Base-by-base conservation (phyloP, 2,113 vertebrate species). In the Illadopsis cleaveri region DNA sequence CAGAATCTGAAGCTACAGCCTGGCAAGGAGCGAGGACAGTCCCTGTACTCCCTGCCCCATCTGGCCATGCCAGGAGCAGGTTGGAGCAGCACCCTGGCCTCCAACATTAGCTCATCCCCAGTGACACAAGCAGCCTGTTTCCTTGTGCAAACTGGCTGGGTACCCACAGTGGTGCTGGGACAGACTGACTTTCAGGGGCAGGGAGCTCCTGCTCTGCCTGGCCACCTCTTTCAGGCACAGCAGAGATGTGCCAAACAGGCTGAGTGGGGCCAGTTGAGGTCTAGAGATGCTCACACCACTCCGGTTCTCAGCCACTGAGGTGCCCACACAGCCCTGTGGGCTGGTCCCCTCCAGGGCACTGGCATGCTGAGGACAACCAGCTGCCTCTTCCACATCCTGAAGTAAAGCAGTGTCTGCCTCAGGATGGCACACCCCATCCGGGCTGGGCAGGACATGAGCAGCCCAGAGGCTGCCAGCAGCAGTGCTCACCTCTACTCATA, bases 21-120 rank as follows among this genome's bases (percentile, higher is more conserved):
- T 57, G 48, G 42, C 58, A 65, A 3, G 1, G 16, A 71, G 17
- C 0, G 0, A 3, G 66, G 28, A 51, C 25, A 60, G 50, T 56
- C 56, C 13, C 15, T 40, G 0, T 15, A 11, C 13, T 82, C 38
- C 25, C 11, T 58, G 40, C 1, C 6, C 28, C 3, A 1, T 33
- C 24, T 73, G 47, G 19, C 37, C 50, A 21, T 44, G 22, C 16
- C 42, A 57, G 44, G 22, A 88, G 28, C 16, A 56, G 31, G 19
- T 9, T 40, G 21, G 7, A n/a, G 40, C 38, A 82, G 15, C 27
- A 51, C 21, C n/a, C 37, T 18, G 10, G 23, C 17, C 42, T 80
- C 47, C 31, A 20, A 25, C 5, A 21, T 37, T 25, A 66, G 22
- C 35, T 58, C 48, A 47, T 27, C 16, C 24, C 27, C 24, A 35